A percentile compares a stretch with the other conserved stretches of the same genome.
phyloP scores from a whole-genome alignment of 2,888 invertebrate genomes.

The Agrotis puta region DNA sequence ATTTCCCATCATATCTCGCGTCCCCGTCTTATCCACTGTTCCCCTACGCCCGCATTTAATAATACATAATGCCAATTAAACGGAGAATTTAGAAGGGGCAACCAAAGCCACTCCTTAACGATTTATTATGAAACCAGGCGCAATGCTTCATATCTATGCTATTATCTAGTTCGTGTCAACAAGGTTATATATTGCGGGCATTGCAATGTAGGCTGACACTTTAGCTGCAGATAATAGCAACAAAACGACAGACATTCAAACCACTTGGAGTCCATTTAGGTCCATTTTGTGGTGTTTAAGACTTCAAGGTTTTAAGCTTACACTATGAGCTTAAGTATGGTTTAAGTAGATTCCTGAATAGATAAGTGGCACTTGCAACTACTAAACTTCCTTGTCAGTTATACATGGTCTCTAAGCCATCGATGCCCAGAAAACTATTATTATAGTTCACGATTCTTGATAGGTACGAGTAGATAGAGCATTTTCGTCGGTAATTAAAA shows the following conservation, averaged over 20 bases:
- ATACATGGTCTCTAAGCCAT: no score
- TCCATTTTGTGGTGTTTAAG: conserved; percentile 10
- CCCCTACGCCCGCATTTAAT: conserved; percentile 26
- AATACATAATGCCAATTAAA: conserved; percentile 41
- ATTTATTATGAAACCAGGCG: conserved; percentile 48
- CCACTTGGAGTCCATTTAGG: conserved; percentile 22
- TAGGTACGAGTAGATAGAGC: no score
- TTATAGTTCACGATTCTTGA: no score
- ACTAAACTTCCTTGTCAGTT: neutral
- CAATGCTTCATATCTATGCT: conserved; percentile 60
- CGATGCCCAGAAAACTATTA: no score
- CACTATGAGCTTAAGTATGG: neutral
- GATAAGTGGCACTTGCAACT: conserved; percentile 17
- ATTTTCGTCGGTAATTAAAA: no score
- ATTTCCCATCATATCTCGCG: no score
- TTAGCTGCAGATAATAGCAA: conserved; percentile 33
- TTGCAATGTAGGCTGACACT: conserved; percentile 14
- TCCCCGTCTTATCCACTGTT: no score
- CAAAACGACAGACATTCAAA: conserved; percentile 20
- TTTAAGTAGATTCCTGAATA: conserved; percentile 14
- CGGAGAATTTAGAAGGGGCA: conserved; percentile 56
- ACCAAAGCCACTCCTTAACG: conserved; percentile 48
- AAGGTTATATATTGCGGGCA: conserved; percentile 43
- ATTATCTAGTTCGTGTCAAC: conserved; percentile 62
- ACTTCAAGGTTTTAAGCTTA: conserved; percentile 1